These are phyloP conservation scores for Uromys caudimaculatus DNA, from an alignment of 2,797 vertebrate species.

Conservation along the genomic window DNA sequence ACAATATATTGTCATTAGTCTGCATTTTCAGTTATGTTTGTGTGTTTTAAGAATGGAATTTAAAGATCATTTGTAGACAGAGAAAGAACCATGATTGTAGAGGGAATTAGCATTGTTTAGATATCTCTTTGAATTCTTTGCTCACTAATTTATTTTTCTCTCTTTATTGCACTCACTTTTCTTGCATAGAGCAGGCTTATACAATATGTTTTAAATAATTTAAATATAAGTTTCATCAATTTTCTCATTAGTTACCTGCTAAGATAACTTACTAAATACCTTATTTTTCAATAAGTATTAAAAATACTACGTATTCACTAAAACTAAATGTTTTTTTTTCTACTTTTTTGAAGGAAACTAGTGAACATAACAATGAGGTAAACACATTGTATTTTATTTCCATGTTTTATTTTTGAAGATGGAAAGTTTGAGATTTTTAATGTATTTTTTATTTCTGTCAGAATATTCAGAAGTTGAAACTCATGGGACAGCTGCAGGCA, in stretches of 20 bases:
- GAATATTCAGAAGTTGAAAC: slow-evolving; percentile 33
- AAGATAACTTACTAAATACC: neutral
- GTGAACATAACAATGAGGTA: slow-evolving; percentile 47
- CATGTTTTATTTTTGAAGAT: neutral
- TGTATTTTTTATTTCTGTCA: slow-evolving; percentile 44
- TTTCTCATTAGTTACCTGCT: neutral
- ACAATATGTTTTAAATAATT: neutral
- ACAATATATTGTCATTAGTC: neutral
- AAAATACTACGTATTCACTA: slow-evolving; percentile 1
- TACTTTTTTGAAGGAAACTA: slow-evolving; percentile 63
- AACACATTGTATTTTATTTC: neutral
- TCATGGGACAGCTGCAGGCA: slow-evolving; percentile 31
- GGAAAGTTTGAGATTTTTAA: neutral
- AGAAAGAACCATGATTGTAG: neutral
- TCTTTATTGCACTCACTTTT: neutral
- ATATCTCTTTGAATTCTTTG: neutral
- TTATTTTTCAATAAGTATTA: slow-evolving; percentile 29
- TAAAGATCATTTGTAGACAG: neutral
- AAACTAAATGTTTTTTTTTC: slow-evolving; percentile 58
- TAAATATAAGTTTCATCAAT: neutral
- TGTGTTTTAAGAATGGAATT: neutral
- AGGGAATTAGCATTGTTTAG: neutral
- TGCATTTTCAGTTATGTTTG: slow-evolving; percentile 5
- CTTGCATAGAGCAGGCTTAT: neutral
- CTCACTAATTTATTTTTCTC: neutral